Percentiles rank a stretch among this genome's conserved stretches.
Conservation (phyloP, 2,797 vertebrate species). For the Pteropus rufus region DNA sequence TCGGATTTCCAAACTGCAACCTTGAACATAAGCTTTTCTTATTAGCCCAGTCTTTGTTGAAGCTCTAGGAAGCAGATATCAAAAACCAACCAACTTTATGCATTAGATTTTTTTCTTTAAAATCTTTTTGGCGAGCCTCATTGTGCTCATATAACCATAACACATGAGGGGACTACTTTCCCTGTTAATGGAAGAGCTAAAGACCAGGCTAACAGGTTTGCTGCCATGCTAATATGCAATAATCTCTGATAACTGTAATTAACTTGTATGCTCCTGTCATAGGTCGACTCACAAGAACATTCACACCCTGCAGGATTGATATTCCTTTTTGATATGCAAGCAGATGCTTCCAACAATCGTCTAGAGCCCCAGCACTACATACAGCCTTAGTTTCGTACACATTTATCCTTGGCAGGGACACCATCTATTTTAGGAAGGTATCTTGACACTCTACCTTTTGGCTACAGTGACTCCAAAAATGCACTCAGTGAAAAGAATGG, state of each 20-base stretch:
- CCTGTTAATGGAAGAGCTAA: conserved; percentile 16
- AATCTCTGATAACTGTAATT: conserved; percentile 68
- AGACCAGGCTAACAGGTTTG: conserved; percentile 65
- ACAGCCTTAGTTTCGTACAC: neutral
- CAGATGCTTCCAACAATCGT: conserved; percentile 51
- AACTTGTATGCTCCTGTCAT: conserved; percentile 45
- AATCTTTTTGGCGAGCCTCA: conserved; percentile 46
- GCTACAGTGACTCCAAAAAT: conserved; percentile 33
- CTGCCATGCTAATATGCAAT: conserved; percentile 34
- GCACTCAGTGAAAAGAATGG: neutral
- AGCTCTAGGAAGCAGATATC: conserved; percentile 45
- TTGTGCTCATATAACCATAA: neutral
- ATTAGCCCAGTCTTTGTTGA: conserved; percentile 44
- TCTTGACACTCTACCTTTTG: conserved; percentile 65
- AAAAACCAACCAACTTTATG: conserved; percentile 40
- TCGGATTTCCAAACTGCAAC: conserved; percentile 20
- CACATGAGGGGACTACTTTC: neutral
- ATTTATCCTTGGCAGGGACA: conserved; percentile 33
- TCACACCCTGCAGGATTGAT: conserved; percentile 40
- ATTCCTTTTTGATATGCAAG: conserved; percentile 17
- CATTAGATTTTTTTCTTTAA: neutral
- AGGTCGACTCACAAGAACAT: conserved; percentile 46
- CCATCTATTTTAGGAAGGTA: conserved; percentile 63
- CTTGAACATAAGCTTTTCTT: conserved; percentile 56
- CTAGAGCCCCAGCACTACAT: neutral